These are phyloP conservation scores for Metopia argyrocephala DNA, from an alignment of 2,888 invertebrate genomes.

Conservation along the genomic window DNA sequence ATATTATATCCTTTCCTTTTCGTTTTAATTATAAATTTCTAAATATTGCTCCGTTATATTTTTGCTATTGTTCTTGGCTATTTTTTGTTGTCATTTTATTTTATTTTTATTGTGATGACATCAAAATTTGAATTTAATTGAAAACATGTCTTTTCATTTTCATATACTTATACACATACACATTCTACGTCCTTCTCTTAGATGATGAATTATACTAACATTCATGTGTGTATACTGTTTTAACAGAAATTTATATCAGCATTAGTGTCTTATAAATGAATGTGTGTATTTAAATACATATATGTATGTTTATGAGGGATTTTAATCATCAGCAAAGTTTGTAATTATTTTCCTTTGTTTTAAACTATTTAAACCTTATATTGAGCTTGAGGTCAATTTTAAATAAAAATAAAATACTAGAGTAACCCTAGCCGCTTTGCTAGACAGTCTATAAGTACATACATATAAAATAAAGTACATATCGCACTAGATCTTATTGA, in stretches of 20 bases:
- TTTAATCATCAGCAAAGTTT: no score
- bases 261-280: background rate
- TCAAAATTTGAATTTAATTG: slow-evolving; percentile 49
- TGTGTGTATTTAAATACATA: background rate
- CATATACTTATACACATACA: background rate
- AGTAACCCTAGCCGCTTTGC: no score
- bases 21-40: background rate
- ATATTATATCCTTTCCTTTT: background rate
- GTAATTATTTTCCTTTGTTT: no score
- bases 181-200: slow-evolving; percentile 11
- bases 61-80: slow-evolving; percentile 7
- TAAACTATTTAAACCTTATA: no score
- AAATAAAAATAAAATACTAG: no score
- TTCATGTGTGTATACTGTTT: background rate
- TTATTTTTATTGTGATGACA: slow-evolving; percentile 29
- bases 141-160: slow-evolving; percentile 6
- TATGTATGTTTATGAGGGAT: no score
- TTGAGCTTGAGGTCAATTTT: no score
- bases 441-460: no score
- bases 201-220: slow-evolving; percentile 6
- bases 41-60: background rate
- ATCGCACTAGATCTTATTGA: no score
- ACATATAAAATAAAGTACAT: no score
- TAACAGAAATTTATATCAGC: background rate
- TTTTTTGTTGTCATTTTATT: background rate